Percentiles rank a stretch among this genome's conserved stretches.
Conservation (phyloP, 2,888 invertebrate species). For the Synergus japonicus region DNA sequence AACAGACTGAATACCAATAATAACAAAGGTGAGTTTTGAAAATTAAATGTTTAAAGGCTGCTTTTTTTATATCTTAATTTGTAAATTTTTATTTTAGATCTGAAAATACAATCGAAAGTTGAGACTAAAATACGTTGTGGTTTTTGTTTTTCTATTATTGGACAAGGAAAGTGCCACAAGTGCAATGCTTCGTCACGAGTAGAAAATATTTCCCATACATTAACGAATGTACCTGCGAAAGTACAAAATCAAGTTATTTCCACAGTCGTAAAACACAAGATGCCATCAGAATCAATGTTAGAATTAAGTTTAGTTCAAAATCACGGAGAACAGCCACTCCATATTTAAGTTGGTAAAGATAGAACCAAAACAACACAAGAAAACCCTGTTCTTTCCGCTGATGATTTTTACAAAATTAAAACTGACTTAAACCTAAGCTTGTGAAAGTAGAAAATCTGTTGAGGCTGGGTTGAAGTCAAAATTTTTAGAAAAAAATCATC, state of each 20-base stretch:
- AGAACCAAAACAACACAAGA: not conserved
- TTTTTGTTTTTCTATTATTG: constrained; percentile 22
- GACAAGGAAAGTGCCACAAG: constrained; percentile 31
- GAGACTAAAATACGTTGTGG: not conserved
- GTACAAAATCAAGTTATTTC: not conserved
- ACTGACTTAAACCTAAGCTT: constrained; percentile 29
- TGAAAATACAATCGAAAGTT: constrained; percentile 7
- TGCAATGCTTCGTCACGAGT: constrained; percentile 22
- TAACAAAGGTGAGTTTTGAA: constrained; percentile 16
- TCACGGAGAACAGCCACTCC: not conserved
- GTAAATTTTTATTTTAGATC: constrained; percentile 41
- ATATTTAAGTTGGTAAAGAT: constrained; percentile 9
- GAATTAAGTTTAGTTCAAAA: constrained; percentile 11
- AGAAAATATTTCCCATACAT: constrained; percentile 1
- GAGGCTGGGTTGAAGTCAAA: constrained; percentile 42
- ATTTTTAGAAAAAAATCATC: constrained; percentile 38
- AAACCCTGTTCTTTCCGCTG: constrained; percentile 25
- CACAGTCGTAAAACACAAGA: not conserved
- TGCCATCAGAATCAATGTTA: not conserved
- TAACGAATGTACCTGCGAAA: constrained; percentile 18
- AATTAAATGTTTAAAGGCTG: constrained; percentile 33
- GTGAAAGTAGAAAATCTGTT: constrained; percentile 39
- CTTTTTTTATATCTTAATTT: constrained; percentile 26
- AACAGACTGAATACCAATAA: not conserved
- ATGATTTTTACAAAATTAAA: constrained; percentile 34